These are phyloP conservation scores for Tetramorium bicarinatum DNA, from an alignment of 2,888 invertebrate genomes.

Conservation along the genomic window DNA sequence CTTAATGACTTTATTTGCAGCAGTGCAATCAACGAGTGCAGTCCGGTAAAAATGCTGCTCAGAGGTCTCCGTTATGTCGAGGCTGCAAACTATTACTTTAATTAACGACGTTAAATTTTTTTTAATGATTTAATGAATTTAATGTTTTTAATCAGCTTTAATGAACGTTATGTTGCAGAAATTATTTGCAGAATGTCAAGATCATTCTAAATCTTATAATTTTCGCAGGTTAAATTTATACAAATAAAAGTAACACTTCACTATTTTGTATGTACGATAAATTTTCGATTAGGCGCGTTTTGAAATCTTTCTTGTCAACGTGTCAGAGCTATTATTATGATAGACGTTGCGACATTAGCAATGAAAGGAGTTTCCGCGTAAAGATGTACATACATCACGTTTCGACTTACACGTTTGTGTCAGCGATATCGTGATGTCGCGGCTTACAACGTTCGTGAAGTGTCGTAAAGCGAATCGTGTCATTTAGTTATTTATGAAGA, in stretches of 20 bases:
- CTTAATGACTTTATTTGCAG: slow-evolving; percentile 8
- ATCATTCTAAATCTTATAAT: background rate
- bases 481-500: slow-evolving; percentile 31
- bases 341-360: background rate
- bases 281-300: slow-evolving; percentile 1
- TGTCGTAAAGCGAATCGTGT: background rate
- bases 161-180: background rate
- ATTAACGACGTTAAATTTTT: background rate
- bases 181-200: background rate
- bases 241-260: background rate
- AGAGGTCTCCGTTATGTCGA: background rate
- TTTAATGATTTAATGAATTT: slow-evolving; percentile 3
- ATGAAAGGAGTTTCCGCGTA: background rate
- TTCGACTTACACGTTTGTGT: slow-evolving; percentile 1
- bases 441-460: background rate
- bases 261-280: background rate
- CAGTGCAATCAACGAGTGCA: background rate
- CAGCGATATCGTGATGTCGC: background rate
- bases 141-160: too few relatives aligned
- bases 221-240: background rate
- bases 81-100: background rate
- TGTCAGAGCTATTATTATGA: slow-evolving; percentile 1
- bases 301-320: background rate
- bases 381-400: background rate
- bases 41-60: background rate